Base-by-base conservation (phyloP, 2,797 vertebrate species). In the Agapornis canus region DNA sequence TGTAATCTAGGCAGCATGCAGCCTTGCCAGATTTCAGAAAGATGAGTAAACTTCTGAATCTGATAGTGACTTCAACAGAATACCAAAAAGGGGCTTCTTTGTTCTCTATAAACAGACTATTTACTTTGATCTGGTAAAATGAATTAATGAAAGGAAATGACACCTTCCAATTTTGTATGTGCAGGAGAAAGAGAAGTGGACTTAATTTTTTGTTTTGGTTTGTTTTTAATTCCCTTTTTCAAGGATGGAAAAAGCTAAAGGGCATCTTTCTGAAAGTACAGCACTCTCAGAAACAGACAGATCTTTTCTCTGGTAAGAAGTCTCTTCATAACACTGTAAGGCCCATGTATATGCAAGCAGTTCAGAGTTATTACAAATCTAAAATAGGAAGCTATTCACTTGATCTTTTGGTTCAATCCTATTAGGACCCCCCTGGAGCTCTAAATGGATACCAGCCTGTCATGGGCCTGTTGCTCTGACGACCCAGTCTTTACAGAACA, bases 51-150 rank as follows among this genome's bases (percentile, higher is more conserved):
- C 98, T 98, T 98, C 98, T 98, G 98, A 98, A 98, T 98, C 98
- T 99, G 98, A 99, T 98, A 95, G 97, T 27, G 89, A 97, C 97
- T 96, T 97, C 92, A 80, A 54, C 96, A 80, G 97, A 98, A 98
- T 98, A 98, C 94, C 96, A 98, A 97, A 98, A 97, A 97, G 96
- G 96, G 81, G 18, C 43, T 95, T 97, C 98, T 99, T 99, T 99
- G 99, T 99, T 99, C 98, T 98, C 97, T 97, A 83, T 98, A 98
- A 99, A 99, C 97, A 98, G 98, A 98, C 98, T 99, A 98, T 98
- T 99, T 98, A 99, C 98, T 99, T 99, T 98, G 98, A 99, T 98
- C 98, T 98, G 98, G 97, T 98, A 98, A 98, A 98, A 98, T 98
- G 98, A 98, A 98, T 98, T 98, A 97, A 97, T 97, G 97, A 97